These are phyloP conservation scores for Mythimna vitellina DNA, from an alignment of 2,888 invertebrate species.

Conservation along the genomic window DNA sequence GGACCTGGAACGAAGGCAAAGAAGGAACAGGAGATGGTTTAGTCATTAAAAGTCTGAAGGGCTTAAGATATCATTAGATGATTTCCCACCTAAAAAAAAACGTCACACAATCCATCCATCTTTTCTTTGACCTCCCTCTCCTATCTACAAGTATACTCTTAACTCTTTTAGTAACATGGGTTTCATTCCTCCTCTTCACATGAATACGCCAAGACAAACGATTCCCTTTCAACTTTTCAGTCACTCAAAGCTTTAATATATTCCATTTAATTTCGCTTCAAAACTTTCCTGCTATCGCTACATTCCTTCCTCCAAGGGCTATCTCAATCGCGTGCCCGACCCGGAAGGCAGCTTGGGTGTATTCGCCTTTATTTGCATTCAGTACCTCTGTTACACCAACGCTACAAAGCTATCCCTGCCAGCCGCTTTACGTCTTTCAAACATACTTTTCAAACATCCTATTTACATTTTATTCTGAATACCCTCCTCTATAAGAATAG, in stretches of 20 bases:
- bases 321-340: constrained; percentile 50
- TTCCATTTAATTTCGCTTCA: not conserved
- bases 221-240: not conserved
- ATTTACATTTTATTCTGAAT: constrained; percentile 33
- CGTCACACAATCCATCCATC: too few species aligned
- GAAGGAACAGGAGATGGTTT: too few species aligned
- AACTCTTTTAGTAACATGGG: too few species aligned
- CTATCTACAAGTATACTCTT: too few species aligned
- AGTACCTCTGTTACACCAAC: constrained; percentile 28
- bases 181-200: too few species aligned
- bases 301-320: constrained; percentile 39
- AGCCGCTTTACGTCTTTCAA: constrained; percentile 39
- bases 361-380: constrained; percentile 61
- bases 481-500: constrained; percentile 4
- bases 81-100: too few species aligned
- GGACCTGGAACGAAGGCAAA: too few species aligned
- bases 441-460: constrained; percentile 31
- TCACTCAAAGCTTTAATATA: not conserved
- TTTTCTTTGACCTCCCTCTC: too few species aligned
- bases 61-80: too few species aligned
- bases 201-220: too few species aligned
- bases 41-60: too few species aligned
- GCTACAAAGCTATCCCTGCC: constrained; percentile 35
- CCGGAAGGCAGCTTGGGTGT: constrained; percentile 51
- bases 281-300: constrained; percentile 42